Percentiles rank a stretch among this genome's conserved stretches.
phyloP scores from a whole-genome alignment of 2,888 invertebrate genomes.

The Dascillus cervinus region DNA sequence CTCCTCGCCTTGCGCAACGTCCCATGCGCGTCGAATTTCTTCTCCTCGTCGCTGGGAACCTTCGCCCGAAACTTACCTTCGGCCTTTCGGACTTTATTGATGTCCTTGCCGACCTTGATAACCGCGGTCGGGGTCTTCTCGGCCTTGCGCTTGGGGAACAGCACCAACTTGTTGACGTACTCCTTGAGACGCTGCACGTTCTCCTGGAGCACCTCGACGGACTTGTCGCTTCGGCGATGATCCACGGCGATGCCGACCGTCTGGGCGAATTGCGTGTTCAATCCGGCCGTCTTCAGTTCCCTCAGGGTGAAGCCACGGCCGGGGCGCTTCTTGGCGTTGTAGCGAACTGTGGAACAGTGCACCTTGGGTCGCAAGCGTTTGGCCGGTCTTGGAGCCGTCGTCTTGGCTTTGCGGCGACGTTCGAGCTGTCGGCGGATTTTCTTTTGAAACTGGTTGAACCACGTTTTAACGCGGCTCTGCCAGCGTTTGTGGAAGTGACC shows the following conservation, averaged over 20 bases:
- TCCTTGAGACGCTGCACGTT: slow-evolving; percentile 92
- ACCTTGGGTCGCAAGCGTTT: slow-evolving; percentile 80
- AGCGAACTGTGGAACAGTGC: slow-evolving; percentile 83
- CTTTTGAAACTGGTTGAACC: slow-evolving; percentile 94
- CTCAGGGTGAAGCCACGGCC: slow-evolving; percentile 92
- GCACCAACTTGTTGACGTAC: slow-evolving; percentile 82
- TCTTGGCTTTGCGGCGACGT: slow-evolving; percentile 78
- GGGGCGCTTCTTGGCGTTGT: slow-evolving; percentile 82
- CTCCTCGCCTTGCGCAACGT: slow-evolving; percentile 62
- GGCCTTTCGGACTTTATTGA: slow-evolving; percentile 76
- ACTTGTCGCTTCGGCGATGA: slow-evolving; percentile 83
- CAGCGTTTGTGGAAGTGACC: slow-evolving; percentile 98
- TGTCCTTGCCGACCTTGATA: slow-evolving; percentile 42
- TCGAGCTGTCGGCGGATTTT: slow-evolving; percentile 75
- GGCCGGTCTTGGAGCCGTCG: slow-evolving; percentile 80
- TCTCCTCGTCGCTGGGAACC: slow-evolving; percentile 72
- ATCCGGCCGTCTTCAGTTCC: slow-evolving; percentile 84
- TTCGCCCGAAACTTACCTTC: slow-evolving; percentile 66
- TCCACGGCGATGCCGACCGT: slow-evolving; percentile 93
- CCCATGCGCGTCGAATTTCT: slow-evolving; percentile 78
- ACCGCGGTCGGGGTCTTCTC: not conserved
- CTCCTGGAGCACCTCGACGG: slow-evolving; percentile 76
- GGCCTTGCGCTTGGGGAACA: slow-evolving; percentile 79
- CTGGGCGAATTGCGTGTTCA: slow-evolving; percentile 72
- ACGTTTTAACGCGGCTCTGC: slow-evolving; percentile 89